Percentiles rank a stretch among this genome's conserved stretches.
phyloP scores from a whole-genome alignment of 1,140 invertebrate species.

The Chelonus insularis region DNA sequence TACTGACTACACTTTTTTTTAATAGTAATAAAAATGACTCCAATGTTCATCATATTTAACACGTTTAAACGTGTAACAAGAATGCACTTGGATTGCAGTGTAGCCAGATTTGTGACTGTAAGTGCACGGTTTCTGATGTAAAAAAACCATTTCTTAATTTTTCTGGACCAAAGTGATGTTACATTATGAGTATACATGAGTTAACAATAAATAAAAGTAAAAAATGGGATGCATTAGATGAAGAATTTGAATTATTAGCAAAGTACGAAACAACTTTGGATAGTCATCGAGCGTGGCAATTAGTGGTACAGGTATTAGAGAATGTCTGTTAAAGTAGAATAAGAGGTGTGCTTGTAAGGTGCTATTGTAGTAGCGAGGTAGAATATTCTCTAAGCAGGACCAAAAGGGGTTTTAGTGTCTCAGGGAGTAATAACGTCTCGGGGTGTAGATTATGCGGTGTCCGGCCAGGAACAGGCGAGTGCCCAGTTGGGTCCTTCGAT shows the following conservation, averaged over 20 bases:
- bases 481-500: slow-evolving; percentile 60
- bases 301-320: slow-evolving; percentile 35
- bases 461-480: slow-evolving; percentile 50
- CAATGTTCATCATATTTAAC: no score
- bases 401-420: slow-evolving; percentile 55
- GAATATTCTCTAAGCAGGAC: no score
- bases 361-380: neutral
- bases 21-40: no score
- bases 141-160: no score
- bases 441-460: slow-evolving; percentile 58
- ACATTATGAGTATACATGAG: neutral
- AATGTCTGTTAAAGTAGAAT: slow-evolving; percentile 3
- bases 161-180: no score
- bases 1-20: no score
- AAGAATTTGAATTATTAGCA: neutral
- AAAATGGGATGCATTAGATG: neutral
- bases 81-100: no score
- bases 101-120: no score
- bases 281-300: slow-evolving; percentile 31
- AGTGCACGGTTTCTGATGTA: no score
- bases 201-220: no score
- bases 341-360: neutral
- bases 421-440: slow-evolving; percentile 60
- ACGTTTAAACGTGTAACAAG: no score
- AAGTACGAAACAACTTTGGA: slow-evolving; percentile 7